Evolutionary conservation across 2,797 vertebrate species (phyloP), one percentile per base, ranked within the genome.

Genomic region (Artibeus lituratus): DNA sequence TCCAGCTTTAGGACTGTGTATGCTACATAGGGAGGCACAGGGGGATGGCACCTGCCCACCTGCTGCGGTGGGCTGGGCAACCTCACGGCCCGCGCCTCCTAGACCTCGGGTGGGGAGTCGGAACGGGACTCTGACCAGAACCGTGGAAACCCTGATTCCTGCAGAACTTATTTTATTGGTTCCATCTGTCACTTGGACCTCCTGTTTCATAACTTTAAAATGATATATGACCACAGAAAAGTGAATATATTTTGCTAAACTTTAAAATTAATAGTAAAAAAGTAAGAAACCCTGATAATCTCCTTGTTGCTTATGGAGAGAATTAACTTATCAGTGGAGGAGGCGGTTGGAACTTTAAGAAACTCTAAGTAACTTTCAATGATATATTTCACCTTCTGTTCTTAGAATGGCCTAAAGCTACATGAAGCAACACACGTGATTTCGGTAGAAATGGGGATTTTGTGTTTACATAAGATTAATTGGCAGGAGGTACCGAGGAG

Each of bases 11-110:
- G 99, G 98, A 99, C 99, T 3, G 92, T 98, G 87, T 98, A 97
- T 1, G 99, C 98, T 99, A 49, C 98, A 98, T 73, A 98, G 99
- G 95, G 77, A 98, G 99, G 96, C 99, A 98, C 98, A 98, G 98
- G 82, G 99, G 99, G 96, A 98, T 98, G 49, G 98, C 99, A 90
- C 97, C 98, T 32, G 99, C 98, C 97, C 99, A 3, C 55, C 98
- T 8, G 98, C 99, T 98, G 98, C 78, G 98, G 97, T 0, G 97
- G 98, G 89, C 98, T 98, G 99, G 98, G 99, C 78, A 98, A 97
- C 83, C 99, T 99, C 95, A 98, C 98, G 2, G 98, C 98, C 90
- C 42, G 98, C 74, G 98, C 98, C 81, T 98, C 97, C 62, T 97
- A 96, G 95, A 98, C 98, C 73, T 98, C 98, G 97, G 97, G 87